Conservation (phyloP, 2,888 invertebrate species). For the Camptogramma bilineatum region DNA sequence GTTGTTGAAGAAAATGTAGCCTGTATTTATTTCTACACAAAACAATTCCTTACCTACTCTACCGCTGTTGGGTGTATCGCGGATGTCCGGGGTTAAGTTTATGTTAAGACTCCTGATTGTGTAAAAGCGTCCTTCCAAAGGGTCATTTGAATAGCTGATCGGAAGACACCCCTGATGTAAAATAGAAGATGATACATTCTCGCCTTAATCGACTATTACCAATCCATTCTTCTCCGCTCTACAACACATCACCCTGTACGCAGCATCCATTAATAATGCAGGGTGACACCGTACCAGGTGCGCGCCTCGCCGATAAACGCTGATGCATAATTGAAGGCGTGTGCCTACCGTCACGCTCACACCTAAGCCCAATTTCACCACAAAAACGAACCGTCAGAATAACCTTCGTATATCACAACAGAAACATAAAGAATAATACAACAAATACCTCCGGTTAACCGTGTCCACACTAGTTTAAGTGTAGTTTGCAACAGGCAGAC, state of each 20-base stretch:
- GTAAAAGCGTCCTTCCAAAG: no score
- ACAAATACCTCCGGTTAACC: neutral
- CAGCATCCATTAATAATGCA: slow-evolving; percentile 78
- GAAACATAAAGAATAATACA: neutral
- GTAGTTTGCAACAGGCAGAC: neutral
- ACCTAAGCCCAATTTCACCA: slow-evolving; percentile 26
- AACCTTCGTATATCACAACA: neutral
- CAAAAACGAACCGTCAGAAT: slow-evolving; percentile 1
- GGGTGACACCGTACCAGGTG: slow-evolving; percentile 80
- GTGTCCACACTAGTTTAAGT: neutral
- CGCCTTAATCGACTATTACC: slow-evolving; percentile 26
- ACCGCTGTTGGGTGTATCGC: neutral
- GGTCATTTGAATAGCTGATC: neutral
- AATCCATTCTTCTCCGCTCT: slow-evolving; percentile 22
- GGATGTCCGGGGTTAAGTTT: neutral
- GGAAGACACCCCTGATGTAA: neutral
- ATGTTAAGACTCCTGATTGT: neutral
- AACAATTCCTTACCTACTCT: neutral
- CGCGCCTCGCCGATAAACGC: slow-evolving; percentile 72
- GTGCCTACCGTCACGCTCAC: slow-evolving; percentile 58
- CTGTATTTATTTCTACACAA: neutral
- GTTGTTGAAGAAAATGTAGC: neutral
- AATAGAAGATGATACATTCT: neutral
- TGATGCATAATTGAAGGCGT: slow-evolving; percentile 81
- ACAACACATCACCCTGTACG: slow-evolving; percentile 39